Evolutionary conservation across 2,888 invertebrate genomes (phyloP).

Genomic region (Lamellibrachia columna): DNA sequence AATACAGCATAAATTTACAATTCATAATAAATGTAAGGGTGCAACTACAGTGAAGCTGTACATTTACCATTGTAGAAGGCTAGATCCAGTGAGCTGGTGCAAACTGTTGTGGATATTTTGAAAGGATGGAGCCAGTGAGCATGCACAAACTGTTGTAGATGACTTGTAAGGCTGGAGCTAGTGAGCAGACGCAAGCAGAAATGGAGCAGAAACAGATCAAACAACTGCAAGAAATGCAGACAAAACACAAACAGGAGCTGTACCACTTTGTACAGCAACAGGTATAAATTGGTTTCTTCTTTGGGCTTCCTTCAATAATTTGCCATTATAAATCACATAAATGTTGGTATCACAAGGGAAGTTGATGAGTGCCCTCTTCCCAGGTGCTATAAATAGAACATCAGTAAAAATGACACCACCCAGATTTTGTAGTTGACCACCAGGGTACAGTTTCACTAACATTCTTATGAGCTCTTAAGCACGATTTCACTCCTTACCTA

Average conservation of each 20-base stretch:
- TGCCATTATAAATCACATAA: background rate
- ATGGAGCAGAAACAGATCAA: background rate
- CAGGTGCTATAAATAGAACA: too few species aligned
- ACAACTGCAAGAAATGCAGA: conserved; percentile 12
- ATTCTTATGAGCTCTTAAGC: too few species aligned
- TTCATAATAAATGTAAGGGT: background rate
- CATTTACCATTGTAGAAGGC: background rate
- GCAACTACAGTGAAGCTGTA: background rate
- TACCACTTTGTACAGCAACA: background rate
- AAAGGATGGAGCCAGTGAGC: background rate
- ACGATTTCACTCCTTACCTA: too few species aligned
- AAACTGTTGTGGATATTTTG: background rate
- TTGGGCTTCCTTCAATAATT: background rate
- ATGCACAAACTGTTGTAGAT: background rate
- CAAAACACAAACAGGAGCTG: background rate
- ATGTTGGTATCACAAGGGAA: background rate
- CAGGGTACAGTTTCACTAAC: too few species aligned
- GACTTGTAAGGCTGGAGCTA: background rate
- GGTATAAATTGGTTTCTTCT: background rate
- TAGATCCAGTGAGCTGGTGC: background rate
- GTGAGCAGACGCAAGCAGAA: background rate
- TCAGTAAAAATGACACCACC: too few species aligned
- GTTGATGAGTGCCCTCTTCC: too few species aligned
- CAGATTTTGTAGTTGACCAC: too few species aligned
- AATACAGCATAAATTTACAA: too few species aligned